Conservation (phyloP, 2,797 vertebrate genomes). For the Hippocampus kuda region DNA sequence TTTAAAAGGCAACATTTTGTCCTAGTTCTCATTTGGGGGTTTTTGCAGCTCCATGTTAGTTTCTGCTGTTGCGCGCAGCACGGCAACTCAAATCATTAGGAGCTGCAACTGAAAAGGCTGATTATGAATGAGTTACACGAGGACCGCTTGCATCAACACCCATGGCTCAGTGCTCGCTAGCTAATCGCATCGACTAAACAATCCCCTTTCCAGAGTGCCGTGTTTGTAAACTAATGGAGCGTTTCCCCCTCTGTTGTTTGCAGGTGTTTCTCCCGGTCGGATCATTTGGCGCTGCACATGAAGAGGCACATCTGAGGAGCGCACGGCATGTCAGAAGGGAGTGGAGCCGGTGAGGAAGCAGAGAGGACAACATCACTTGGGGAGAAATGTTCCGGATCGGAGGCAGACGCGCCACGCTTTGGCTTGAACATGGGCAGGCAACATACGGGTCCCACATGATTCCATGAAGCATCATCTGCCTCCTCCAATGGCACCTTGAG, state of each 20-base stretch:
- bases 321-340: constrained; percentile 34
- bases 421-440: constrained; percentile 21
- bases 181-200: constrained; percentile 56
- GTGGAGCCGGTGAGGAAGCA: constrained; percentile 31
- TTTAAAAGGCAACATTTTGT: no score
- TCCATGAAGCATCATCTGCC: constrained; percentile 9
- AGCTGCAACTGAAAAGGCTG: constrained; percentile 57
- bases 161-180: constrained; percentile 49
- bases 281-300: constrained; percentile 98
- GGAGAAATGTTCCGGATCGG: constrained; percentile 16
- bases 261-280: constrained; percentile 99
- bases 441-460: constrained; percentile 8
- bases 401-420: constrained; percentile 24
- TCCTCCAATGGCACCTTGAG: constrained; percentile 24
- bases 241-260: constrained; percentile 47
- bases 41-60: constrained; percentile 52
- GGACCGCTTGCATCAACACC: constrained; percentile 62
- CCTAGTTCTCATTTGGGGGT: constrained; percentile 20
- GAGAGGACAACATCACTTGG: constrained; percentile 21
- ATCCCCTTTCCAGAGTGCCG: constrained; percentile 35
- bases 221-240: constrained; percentile 46
- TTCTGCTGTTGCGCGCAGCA: constrained; percentile 48
- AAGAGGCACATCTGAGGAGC: constrained; percentile 88
- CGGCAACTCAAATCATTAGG: constrained; percentile 62
- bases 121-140: constrained; percentile 66